A percentile compares a stretch with the other conserved stretches of the same genome.
These are phyloP conservation scores for Mylabris phalerata DNA, from an alignment of 1,140 invertebrate genomes.

Conservation along the genomic window DNA sequence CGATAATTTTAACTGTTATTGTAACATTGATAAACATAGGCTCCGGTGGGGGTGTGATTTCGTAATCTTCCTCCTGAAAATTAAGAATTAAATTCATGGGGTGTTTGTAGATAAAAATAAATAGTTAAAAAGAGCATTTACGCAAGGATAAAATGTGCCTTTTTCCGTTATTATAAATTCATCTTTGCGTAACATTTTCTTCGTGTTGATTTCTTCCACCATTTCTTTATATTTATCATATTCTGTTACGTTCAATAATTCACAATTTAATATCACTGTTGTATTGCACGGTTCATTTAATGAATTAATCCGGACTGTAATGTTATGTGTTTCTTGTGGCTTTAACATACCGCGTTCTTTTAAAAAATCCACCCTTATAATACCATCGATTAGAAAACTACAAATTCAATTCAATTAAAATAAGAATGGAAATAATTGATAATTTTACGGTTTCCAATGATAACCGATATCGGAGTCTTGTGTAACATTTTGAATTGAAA, in stretches of 20 bases:
- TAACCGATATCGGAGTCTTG: slow-evolving; percentile 23
- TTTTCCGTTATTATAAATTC: background rate
- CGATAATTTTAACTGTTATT: slow-evolving; percentile 1
- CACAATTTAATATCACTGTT: background rate
- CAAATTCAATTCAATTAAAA: background rate
- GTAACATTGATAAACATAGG: background rate
- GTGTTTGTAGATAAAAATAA: too few species aligned
- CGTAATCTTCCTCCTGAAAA: background rate
- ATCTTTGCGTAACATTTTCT: background rate
- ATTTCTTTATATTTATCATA: background rate
- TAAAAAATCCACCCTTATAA: background rate
- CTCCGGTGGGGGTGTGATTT: slow-evolving; percentile 4
- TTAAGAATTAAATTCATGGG: background rate
- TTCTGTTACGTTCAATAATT: slow-evolving; percentile 1
- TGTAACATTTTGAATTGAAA: slow-evolving; percentile 28
- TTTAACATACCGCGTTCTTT: slow-evolving; percentile 7
- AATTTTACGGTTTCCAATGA: slow-evolving; percentile 13
- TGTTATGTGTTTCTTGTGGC: slow-evolving; percentile 4
- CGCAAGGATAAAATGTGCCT: background rate
- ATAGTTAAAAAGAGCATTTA: background rate
- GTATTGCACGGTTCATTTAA: slow-evolving; percentile 3
- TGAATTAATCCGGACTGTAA: slow-evolving; percentile 6
- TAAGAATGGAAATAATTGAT: background rate
- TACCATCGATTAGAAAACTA: background rate
- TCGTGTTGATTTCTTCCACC: background rate